A percentile compares a stretch with the other conserved stretches of the same genome.
Evolutionary conservation across 2,797 vertebrate species (phyloP).

Genomic region (Orestias chungarensis): DNA sequence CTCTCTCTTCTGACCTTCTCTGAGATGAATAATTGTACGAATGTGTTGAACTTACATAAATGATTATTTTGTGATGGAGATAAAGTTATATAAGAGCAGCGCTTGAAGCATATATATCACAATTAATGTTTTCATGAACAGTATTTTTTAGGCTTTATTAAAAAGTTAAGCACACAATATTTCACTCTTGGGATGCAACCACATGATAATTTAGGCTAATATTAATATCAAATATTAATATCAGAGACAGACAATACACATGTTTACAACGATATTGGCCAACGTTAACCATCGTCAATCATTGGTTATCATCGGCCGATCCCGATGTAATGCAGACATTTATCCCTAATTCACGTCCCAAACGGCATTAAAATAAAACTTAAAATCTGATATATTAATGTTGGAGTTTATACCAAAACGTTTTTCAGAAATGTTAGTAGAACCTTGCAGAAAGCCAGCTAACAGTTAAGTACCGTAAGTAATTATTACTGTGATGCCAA

Average conservation of each 20-base stretch:
- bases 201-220: too few relatives aligned
- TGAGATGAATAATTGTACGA: conserved; percentile 6
- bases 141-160: neutral
- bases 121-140: neutral
- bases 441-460: neutral
- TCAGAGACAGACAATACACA: too few relatives aligned
- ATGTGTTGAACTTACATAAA: conserved; percentile 8
- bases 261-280: too few relatives aligned
- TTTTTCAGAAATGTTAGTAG: neutral
- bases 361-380: too few relatives aligned
- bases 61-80: neutral
- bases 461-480: neutral
- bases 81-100: conserved; percentile 1
- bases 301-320: too few relatives aligned
- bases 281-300: too few relatives aligned
- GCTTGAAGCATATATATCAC: neutral
- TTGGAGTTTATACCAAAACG: neutral
- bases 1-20: conserved; percentile 5
- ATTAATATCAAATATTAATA: too few relatives aligned
- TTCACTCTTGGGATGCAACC: too few relatives aligned
- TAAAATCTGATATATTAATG: too few relatives aligned
- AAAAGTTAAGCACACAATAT: neutral
- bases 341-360: too few relatives aligned
- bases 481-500: neutral
- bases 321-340: too few relatives aligned